Evolutionary conservation across 2,113 vertebrate species (phyloP).

Genomic region (Labrus mixtus): DNA sequence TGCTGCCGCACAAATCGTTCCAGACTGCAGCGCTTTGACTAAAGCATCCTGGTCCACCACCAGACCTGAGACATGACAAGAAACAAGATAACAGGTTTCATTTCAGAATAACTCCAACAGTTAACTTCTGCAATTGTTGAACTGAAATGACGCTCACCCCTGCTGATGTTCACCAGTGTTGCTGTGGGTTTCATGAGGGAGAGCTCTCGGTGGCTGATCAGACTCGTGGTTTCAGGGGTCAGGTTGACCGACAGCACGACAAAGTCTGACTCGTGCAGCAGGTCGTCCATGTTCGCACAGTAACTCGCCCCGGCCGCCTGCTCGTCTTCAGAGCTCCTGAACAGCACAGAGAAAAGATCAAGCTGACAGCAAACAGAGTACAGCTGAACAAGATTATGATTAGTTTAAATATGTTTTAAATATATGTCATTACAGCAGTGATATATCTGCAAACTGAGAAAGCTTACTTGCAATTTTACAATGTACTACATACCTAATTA

Average conservation of each 20-base stretch:
- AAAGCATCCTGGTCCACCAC: constrained; percentile 84
- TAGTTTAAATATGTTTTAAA: no score
- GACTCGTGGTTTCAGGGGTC: constrained; percentile 57
- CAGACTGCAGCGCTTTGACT: constrained; percentile 75
- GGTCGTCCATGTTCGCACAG: constrained; percentile 61
- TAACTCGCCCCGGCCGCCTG: constrained; percentile 51
- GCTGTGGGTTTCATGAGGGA: constrained; percentile 77
- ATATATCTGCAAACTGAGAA: no score
- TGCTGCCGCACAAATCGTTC: constrained; percentile 66
- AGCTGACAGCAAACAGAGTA: not conserved
- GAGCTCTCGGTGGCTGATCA: constrained; percentile 71
- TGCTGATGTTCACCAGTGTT: constrained; percentile 78
- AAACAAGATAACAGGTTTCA: not conserved
- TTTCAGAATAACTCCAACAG: not conserved
- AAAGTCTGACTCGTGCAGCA: constrained; percentile 69
- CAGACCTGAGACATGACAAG: constrained; percentile 63
- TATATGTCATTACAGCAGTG: no score
- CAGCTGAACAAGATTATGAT: no score
- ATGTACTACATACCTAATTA: no score
- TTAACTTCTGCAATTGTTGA: not conserved
- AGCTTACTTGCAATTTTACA: no score
- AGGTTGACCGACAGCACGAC: constrained; percentile 66
- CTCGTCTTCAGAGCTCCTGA: constrained; percentile 65
- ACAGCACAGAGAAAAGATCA: not conserved
- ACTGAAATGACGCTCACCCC: constrained; percentile 42